phyloP scores from a whole-genome alignment of 2,113 vertebrate species.

The Vicugna pacos region DNA sequence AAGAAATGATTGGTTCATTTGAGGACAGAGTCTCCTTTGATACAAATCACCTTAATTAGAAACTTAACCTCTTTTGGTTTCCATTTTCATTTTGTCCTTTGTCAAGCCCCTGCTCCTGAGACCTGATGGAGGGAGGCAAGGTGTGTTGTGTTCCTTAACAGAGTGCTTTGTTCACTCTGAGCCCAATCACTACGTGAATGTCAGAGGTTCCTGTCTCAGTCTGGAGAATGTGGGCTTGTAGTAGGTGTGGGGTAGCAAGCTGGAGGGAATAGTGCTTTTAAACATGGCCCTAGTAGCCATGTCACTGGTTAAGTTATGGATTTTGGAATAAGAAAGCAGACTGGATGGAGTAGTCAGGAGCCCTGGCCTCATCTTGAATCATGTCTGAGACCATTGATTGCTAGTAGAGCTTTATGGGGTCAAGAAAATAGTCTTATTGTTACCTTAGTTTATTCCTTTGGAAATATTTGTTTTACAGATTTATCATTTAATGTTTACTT shows the following conservation, averaged over 20 bases:
- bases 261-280: neutral
- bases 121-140: neutral
- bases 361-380: neutral
- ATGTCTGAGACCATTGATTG: neutral
- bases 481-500: constrained; percentile 42
- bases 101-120: neutral
- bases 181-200: neutral
- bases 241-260: neutral
- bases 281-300: neutral
- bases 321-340: neutral
- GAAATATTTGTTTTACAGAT: neutral
- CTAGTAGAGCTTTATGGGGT: neutral
- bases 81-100: constrained; percentile 38
- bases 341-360: neutral
- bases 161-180: constrained; percentile 31
- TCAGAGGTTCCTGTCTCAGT: neutral
- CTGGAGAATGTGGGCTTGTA: neutral
- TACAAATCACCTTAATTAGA: constrained; percentile 55
- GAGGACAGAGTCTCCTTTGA: neutral
- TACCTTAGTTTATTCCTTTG: constrained; percentile 14
- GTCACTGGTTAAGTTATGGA: neutral
- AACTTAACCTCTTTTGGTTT: constrained; percentile 52
- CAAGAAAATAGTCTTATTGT: neutral
- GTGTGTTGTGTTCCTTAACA: neutral
- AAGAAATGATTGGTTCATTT: constrained; percentile 46